Evolutionary conservation across 2,113 vertebrate genomes (phyloP).

Genomic region (Malurus elegans): DNA sequence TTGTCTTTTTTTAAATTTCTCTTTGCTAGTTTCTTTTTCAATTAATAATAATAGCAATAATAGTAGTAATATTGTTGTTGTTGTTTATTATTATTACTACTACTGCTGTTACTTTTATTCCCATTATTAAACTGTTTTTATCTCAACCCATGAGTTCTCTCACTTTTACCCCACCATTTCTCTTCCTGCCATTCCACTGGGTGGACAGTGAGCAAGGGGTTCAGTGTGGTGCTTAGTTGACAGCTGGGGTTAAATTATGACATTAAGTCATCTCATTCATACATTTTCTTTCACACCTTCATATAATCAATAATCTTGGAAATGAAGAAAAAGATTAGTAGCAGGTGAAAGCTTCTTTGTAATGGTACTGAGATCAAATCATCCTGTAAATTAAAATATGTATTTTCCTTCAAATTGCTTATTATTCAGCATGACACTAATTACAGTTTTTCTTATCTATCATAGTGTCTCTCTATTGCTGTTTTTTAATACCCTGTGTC

Average conservation of each 20-base stretch:
- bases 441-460: constrained; percentile 12
- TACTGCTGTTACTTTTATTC: background rate
- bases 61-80: background rate
- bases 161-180: background rate
- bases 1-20: background rate
- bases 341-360: background rate
- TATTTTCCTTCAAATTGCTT: constrained; percentile 16
- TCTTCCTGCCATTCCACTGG: background rate
- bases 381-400: constrained; percentile 1
- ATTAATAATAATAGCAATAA: background rate
- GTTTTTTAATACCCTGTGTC: background rate
- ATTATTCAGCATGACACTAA: constrained; percentile 23
- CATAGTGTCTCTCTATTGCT: background rate
- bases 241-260: background rate
- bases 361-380: background rate
- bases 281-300: background rate
- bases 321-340: background rate
- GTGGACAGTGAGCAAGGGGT: background rate
- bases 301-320: background rate
- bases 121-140: background rate
- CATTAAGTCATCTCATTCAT: background rate
- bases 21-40: background rate
- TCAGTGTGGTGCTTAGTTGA: background rate
- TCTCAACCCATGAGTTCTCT: background rate
- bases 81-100: background rate